Conservation (phyloP, 2,888 invertebrate species). For the Lithophane socia region DNA sequence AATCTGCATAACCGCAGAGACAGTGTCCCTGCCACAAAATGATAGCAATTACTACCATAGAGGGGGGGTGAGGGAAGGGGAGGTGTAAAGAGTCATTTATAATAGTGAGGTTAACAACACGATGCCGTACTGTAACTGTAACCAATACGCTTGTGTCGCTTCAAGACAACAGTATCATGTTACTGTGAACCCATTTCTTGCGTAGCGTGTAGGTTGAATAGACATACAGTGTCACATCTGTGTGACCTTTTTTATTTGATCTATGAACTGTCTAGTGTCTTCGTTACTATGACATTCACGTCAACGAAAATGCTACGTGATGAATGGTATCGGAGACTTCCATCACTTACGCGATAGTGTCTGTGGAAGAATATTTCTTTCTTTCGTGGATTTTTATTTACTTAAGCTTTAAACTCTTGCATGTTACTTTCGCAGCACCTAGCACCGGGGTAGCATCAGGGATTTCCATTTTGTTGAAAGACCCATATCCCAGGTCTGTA, state of each 20-base stretch:
- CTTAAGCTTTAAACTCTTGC: too few species aligned
- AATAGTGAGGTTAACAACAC: constrained; percentile 52
- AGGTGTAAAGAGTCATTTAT: constrained; percentile 56
- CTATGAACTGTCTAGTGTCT: constrained; percentile 42
- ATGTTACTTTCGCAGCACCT: too few species aligned
- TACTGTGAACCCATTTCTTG: constrained; percentile 47
- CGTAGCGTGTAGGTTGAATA: constrained; percentile 31
- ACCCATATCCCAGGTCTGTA: not conserved
- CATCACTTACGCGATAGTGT: not conserved
- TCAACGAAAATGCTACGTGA: constrained; percentile 16
- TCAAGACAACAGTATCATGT: constrained; percentile 64
- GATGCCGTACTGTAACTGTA: constrained; percentile 63
- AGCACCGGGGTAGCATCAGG: too few species aligned
- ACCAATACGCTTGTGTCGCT: constrained; percentile 64
- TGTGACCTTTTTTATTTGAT: constrained; percentile 43
- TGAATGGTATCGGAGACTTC: not conserved
- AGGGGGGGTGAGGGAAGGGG: not conserved
- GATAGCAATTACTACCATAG: constrained; percentile 32
- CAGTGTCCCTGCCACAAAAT: constrained; percentile 7
- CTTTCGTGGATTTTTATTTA: too few species aligned
- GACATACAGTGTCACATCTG: constrained; percentile 43
- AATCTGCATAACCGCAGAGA: constrained; percentile 34
- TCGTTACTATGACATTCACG: constrained; percentile 1
- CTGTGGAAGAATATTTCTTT: too few species aligned
- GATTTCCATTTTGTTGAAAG: not conserved